Base-by-base conservation (phyloP, 2,113 vertebrate genomes). In the Nyctereutes procyonoides region DNA sequence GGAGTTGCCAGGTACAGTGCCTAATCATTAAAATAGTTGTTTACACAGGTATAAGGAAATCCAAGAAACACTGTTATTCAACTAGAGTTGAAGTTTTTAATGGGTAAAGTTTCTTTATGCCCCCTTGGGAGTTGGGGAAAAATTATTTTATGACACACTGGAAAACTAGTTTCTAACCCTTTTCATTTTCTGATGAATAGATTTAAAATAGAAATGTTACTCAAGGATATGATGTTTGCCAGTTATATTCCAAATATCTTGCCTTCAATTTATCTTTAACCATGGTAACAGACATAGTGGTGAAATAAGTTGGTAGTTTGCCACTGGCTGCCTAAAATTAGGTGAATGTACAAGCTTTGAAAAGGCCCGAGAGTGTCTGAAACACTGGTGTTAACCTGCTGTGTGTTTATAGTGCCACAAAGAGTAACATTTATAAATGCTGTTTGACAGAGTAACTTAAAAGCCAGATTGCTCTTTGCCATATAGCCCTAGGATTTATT, bases 271-370 rank as follows among this genome's bases (percentile, higher is more conserved):
- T 97, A 79, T 96, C 83, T 94, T 97, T 91, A 95, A 93, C 82
- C 76, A 63, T 85, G 80, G 82, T 86, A 95, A 96, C 63, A 96
- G 95, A 95, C 81, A 62, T 76, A 81, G n/a, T 94, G 85, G 65
- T 96, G 67, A 90, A 95, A 88, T 91, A 94, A 95, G 48, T 95
- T 97, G 55, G 28, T 96, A 92, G 55, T 69, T 95, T 94, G 96
- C 91, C 80, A 77, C 38, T 95, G 86, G 76, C 62, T 92, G 90
- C 58, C 82, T 98, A 92, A 97, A 96, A 96, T 97, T 97, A 97
- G 91, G 86, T 67, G 89, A 74, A 73, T 87, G 14, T 95, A 88
- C n/a, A 58, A 95, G 53, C 73, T 88, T 93, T 92, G 84, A 88
- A 87, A 96, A 95, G 48, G 24, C 62, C 93, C 22, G 17, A 35